These are phyloP conservation scores for Drosophila siamana DNA, from an alignment of 2,888 invertebrate species.

Conservation along the genomic window DNA sequence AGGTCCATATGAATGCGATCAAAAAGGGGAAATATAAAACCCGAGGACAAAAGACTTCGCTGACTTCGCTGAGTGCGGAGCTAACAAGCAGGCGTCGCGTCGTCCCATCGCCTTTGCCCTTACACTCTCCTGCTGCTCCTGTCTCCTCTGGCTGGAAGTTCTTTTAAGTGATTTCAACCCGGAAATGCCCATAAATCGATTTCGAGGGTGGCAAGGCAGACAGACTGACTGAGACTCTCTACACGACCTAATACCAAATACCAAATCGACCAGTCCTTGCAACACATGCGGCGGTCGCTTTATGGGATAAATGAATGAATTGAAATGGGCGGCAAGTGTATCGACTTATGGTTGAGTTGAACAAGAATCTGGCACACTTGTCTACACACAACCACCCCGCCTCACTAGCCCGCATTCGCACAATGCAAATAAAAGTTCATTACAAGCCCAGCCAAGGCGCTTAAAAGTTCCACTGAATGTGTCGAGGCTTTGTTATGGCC, in stretches of 20 bases:
- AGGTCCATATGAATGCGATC: constrained; percentile 56
- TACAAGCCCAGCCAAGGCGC: constrained; percentile 70
- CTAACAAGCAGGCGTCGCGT: constrained; percentile 60
- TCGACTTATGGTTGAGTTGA: constrained; percentile 68
- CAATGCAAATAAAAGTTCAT: constrained; percentile 80
- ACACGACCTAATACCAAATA: constrained; percentile 26
- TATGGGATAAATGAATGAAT: constrained; percentile 79
- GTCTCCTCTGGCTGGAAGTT: constrained; percentile 25
- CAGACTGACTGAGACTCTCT: not conserved
- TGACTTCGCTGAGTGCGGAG: constrained; percentile 33
- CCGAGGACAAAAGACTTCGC: constrained; percentile 56
- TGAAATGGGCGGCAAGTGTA: constrained; percentile 79
- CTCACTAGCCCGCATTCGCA: constrained; percentile 18
- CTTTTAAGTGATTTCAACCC: constrained; percentile 80
- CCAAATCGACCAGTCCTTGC: constrained; percentile 45
- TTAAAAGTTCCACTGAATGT: constrained; percentile 58
- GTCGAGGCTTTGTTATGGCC: constrained; percentile 51
- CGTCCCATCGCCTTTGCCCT: not conserved
- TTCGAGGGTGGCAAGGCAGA: constrained; percentile 48
- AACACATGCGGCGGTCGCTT: constrained; percentile 56
- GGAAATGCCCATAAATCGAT: constrained; percentile 79
- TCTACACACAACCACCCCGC: constrained; percentile 26
- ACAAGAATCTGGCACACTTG: constrained; percentile 68
- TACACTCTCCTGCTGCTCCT: not conserved
- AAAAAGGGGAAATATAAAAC: constrained; percentile 43